A percentile compares a stretch with the other conserved stretches of the same genome.
phyloP scores from a whole-genome alignment of 2,113 vertebrate genomes.

The Heliornis fulica region DNA sequence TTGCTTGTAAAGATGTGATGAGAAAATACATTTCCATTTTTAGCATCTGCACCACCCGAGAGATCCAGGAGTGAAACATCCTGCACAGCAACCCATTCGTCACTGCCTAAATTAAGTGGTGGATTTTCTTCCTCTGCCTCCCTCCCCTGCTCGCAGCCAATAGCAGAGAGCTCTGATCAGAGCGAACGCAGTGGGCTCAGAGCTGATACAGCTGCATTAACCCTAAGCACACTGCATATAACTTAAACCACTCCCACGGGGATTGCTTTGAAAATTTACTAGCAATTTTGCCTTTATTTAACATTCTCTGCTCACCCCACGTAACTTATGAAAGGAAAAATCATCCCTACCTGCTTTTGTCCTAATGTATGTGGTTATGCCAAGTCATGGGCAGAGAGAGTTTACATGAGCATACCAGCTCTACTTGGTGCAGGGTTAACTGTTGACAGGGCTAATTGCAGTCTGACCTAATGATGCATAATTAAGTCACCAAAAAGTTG shows the following conservation, averaged over 20 bases:
- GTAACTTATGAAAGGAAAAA: background rate
- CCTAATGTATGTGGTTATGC: background rate
- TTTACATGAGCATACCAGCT: background rate
- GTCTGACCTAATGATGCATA: background rate
- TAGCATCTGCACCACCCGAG: constrained; percentile 30
- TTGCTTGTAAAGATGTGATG: background rate
- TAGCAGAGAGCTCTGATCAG: background rate
- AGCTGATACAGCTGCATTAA: constrained; percentile 24
- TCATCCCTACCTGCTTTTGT: background rate
- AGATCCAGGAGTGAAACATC: constrained; percentile 42
- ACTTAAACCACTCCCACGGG: background rate
- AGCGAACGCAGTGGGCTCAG: background rate
- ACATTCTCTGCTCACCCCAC: background rate
- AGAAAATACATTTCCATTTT: constrained; percentile 33
- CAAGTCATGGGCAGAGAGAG: background rate
- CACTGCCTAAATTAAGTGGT: constrained; percentile 57
- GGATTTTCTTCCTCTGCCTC: constrained; percentile 42
- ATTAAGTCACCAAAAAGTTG: background rate
- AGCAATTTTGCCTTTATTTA: background rate
- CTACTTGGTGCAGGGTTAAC: background rate
- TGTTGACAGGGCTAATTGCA: background rate
- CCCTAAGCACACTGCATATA: background rate
- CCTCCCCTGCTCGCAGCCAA: constrained; percentile 51
- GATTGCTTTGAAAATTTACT: background rate
- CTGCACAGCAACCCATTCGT: constrained; percentile 55